Base-by-base conservation (phyloP, 2,888 invertebrate genomes). In the Diloba caeruleocephala region DNA sequence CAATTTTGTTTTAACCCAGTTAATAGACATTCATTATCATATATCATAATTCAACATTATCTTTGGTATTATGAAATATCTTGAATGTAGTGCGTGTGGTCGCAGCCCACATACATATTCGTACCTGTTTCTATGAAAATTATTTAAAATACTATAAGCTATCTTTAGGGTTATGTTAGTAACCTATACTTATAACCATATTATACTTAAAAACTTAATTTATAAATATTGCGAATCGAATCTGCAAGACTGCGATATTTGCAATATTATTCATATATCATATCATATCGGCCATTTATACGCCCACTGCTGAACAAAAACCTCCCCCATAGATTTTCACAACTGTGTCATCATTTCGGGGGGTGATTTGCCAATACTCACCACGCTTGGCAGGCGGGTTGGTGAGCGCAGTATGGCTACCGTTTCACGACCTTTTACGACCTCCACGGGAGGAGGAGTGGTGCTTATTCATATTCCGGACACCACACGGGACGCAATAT, bases 121-220 rank as follows among this genome's bases (percentile, higher is more conserved):
- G 71, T 76, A 77, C 78, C 79, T 77, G 79, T 68, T 49, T 67
- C 39, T 57, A 50, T 53, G 14, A 48, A 58, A 56, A 39, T 37
- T 59, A 60, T 43, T 64, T 65, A 58, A 70, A 26, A 5, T 67
- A 52, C 9, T 21, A n/a, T 53, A 55, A 49, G 31, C 17, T 60
- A 51, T 10, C n/a, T 33, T 4, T 54, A 60, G 19, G 8, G 42
- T 8, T 57, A 54, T 53, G 39, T 52, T 53, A 26, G 29, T 52
- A 52, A 41, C 26, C 1, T 57, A 46, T n/a, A 37, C 37, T 55
- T 37, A 45, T 57, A 68, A 62, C 52, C 39, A 37, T 41, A 37
- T 28, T 48, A 48, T 63, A 3, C 14, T 62, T 53, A 57, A 53
- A 14, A 52, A 53, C 23, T 41, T 21, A 9, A 34, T 15, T 31